Evolutionary conservation across 2,797 vertebrate genomes (phyloP).

Genomic region (Balearica regulorum): DNA sequence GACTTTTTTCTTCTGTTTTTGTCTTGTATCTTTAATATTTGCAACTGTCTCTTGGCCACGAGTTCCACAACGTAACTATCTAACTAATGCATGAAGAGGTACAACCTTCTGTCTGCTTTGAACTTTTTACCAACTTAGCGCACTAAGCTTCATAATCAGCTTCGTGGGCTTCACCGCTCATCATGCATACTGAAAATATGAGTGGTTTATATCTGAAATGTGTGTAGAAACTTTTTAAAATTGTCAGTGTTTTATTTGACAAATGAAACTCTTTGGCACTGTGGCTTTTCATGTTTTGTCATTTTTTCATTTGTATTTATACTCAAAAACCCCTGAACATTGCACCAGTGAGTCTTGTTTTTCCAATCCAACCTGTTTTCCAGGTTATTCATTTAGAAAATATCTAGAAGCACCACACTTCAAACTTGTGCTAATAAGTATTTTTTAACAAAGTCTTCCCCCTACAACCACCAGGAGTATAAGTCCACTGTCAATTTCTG

Average conservation of each 20-base stretch:
- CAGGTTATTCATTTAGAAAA: background rate
- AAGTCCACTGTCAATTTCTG: background rate
- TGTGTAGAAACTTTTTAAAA: background rate
- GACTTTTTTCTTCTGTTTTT: background rate
- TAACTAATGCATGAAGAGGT: background rate
- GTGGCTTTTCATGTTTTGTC: background rate
- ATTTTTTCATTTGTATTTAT: background rate
- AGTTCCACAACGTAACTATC: background rate
- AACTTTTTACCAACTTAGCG: background rate
- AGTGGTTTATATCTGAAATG: background rate
- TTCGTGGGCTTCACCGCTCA: background rate
- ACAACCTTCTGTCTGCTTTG: background rate
- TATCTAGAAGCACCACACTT: background rate
- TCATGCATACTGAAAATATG: background rate
- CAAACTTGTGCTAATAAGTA: background rate
- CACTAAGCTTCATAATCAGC: background rate
- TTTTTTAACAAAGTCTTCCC: background rate
- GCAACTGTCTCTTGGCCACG: background rate
- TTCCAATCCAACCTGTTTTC: background rate
- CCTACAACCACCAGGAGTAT: background rate
- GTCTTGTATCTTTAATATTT: background rate
- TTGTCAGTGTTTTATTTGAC: background rate
- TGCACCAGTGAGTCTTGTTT: background rate
- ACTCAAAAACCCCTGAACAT: accelerated
- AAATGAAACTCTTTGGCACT: background rate